Evolutionary conservation across 1,140 invertebrate species (phyloP), one percentile per base, ranked within the genome.

Genomic region (Grapholita molesta): DNA sequence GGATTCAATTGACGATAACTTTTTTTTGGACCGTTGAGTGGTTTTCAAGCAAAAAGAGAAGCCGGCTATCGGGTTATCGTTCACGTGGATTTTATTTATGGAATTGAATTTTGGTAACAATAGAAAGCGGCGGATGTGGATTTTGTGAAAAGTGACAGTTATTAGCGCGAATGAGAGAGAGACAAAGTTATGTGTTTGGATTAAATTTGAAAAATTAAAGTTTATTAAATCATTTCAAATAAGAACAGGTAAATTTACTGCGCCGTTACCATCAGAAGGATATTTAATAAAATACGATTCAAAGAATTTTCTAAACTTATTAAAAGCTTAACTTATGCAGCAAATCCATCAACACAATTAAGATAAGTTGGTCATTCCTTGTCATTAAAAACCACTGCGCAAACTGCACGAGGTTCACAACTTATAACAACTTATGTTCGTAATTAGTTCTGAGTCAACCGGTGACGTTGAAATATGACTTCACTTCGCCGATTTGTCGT

Each of bases 1-100:
- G 64, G 73, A 76, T 71, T 71, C 71, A 73, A 73, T 76, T 76
- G 72, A 69, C 69, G 69, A 69, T 69, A 73, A 73, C 69, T 73
- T 57, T 70, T 70, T 73, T 73, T 76, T 61, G 25, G 18, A 61
- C 55, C 28, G 25, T 7, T 61, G 55, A 61, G 55, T 61, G 55
- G 28, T 25, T 61, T 61, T 61, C 55, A 61, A 61, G 32, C 55
- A 61, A 61, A 61, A 61, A 61, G 24, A 61, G 55, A 61, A 61
- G 12, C 5, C 25, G 28, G 25, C 25, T 61, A 61, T 61, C 55
- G 55, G 55, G 55, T 61, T 61, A 61, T 61, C 55, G 23, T 30
- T 32, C 55, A 61, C 55, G 55, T 61, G 28, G 55, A 61, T 61
- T 61, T 61, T 53, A 23, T 61, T 28, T 15, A 4, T 6, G 55